Evolutionary conservation across 2,888 invertebrate genomes (phyloP).

Genomic region (Creontiades dilutus): DNA sequence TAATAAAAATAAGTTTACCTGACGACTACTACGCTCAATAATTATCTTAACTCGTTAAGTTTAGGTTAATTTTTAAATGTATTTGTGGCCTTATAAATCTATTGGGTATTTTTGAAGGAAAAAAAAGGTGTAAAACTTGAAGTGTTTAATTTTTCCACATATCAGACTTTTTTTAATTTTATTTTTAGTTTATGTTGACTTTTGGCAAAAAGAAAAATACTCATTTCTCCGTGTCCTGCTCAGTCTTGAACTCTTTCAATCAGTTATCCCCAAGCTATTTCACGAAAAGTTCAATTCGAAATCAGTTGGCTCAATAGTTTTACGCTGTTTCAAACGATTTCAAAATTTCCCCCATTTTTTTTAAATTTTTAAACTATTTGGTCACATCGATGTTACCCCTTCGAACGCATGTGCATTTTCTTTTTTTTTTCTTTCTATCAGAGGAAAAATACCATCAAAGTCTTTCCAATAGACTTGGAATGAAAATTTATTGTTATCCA

Average conservation of each 20-base stretch:
- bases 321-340: neutral
- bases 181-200: neutral
- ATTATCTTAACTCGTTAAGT: constrained; percentile 68
- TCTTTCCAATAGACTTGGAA: constrained; percentile 72
- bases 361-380: constrained; percentile 19
- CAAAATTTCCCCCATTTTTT: neutral
- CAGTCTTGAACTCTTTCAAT: neutral
- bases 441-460: constrained; percentile 72
- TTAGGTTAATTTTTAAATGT: constrained; percentile 68
- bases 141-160: constrained; percentile 46
- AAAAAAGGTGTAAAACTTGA: neutral
- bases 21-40: constrained; percentile 71
- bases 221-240: constrained; percentile 18
- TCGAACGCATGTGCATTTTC: constrained; percentile 60
- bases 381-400: constrained; percentile 62
- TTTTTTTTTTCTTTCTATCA: constrained; percentile 45
- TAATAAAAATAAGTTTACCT: constrained; percentile 71
- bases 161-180: neutral
- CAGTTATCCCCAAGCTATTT: too few relatives aligned
- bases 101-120: constrained; percentile 58
- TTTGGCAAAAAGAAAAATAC: constrained; percentile 26
- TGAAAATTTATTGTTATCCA: constrained; percentile 74
- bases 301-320: neutral
- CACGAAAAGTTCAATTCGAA: neutral
- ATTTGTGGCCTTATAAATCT: constrained; percentile 70